Evolutionary conservation across 2,888 invertebrate species (phyloP).

Genomic region (Drosophila mulleri): DNA sequence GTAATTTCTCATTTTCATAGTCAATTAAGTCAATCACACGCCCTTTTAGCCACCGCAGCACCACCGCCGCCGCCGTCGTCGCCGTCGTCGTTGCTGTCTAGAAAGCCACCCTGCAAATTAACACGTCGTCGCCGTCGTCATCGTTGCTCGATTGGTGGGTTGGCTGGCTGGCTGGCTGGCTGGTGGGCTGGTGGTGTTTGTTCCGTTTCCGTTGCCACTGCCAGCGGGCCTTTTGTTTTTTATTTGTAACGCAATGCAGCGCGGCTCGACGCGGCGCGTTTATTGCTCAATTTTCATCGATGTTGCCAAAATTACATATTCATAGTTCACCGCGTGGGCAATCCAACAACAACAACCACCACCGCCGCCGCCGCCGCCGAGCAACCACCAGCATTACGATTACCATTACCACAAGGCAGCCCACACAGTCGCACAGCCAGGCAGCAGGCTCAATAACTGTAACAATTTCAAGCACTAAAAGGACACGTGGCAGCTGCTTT

Average conservation of each 20-base stretch:
- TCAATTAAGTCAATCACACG: constrained; percentile 86
- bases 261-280: constrained; percentile 34
- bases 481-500: constrained; percentile 85
- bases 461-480: constrained; percentile 84
- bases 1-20: constrained; percentile 85
- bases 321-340: constrained; percentile 47
- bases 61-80: constrained; percentile 12
- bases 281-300: constrained; percentile 75
- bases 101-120: constrained; percentile 60
- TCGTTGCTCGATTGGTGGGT: constrained; percentile 40
- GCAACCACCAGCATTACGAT: constrained; percentile 37
- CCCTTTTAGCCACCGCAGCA: constrained; percentile 83
- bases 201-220: constrained; percentile 79
- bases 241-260: constrained; percentile 74
- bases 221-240: constrained; percentile 67
- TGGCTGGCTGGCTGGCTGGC: constrained; percentile 13
- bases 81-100: constrained; percentile 20
- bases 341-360: neutral
- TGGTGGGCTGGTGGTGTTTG: constrained; percentile 39
- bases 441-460: constrained; percentile 70
- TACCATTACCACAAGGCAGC: constrained; percentile 42
- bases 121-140: constrained; percentile 52
- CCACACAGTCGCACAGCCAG: neutral
- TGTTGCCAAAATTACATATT: constrained; percentile 71
- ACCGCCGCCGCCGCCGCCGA: constrained; percentile 17